A percentile compares a stretch with the other conserved stretches of the same genome.
These are phyloP conservation scores for Patella vulgata DNA, from an alignment of 1,140 invertebrate genomes.

Conservation along the genomic window DNA sequence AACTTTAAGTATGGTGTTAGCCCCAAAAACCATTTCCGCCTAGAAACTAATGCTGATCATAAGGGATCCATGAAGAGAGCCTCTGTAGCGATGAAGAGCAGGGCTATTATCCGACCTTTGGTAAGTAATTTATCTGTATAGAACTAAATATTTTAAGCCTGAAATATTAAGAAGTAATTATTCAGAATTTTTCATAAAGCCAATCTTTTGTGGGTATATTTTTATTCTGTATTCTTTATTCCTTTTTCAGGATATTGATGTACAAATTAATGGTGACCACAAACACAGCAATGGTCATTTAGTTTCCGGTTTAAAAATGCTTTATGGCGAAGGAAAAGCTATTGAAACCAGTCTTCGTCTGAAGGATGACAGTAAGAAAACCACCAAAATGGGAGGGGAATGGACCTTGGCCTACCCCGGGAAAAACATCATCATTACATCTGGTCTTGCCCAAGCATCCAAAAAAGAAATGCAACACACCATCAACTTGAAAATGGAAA, in stretches of 20 bases:
- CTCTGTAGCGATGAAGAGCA: conserved; percentile 12
- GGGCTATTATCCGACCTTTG: conserved; percentile 10
- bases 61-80: neutral
- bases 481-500: conserved; percentile 8
- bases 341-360: conserved; percentile 18
- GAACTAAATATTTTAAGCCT: too few species aligned
- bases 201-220: too few species aligned
- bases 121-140: too few species aligned
- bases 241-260: conserved; percentile 19
- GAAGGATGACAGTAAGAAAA: conserved; percentile 15
- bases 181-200: too few species aligned
- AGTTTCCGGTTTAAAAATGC: conserved; percentile 14
- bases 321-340: conserved; percentile 20
- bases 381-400: conserved; percentile 14
- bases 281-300: conserved; percentile 17
- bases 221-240: too few species aligned
- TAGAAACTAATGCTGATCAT: neutral
- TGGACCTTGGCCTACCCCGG: conserved; percentile 37
- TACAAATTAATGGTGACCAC: conserved; percentile 19
- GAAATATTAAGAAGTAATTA: too few species aligned
- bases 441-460: conserved; percentile 13
- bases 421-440: conserved; percentile 18
- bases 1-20: neutral
- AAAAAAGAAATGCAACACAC: conserved; percentile 20
- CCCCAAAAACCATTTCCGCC: neutral